Evolutionary conservation across 2,113 vertebrate species (phyloP).

Genomic region (Psittacula cyanocephala): DNA sequence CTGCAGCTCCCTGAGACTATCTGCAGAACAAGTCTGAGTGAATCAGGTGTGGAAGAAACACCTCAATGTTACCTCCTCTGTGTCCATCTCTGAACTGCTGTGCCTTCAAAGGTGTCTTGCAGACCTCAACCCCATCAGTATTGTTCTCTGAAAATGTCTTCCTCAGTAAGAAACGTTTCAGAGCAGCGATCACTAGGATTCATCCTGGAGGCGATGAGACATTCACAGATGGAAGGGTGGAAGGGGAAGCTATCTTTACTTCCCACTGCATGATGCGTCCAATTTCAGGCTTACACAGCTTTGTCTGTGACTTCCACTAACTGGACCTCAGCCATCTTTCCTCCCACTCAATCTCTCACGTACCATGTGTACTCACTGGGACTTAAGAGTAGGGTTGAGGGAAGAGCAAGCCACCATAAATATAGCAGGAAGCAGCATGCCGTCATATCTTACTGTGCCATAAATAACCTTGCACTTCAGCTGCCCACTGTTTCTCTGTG

Average conservation of each 20-base stretch:
- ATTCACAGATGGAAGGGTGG: not conserved
- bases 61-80: not conserved
- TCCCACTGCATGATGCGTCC: not conserved
- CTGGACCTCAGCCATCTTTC: constrained; percentile 45
- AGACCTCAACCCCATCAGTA: not conserved
- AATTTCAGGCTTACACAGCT: not conserved
- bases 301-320: not conserved
- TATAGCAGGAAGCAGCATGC: constrained; percentile 15
- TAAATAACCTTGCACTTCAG: not conserved
- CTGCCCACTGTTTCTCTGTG: not conserved
- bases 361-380: not conserved
- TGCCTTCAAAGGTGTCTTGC: not conserved
- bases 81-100: not conserved
- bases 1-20: not conserved
- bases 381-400: not conserved
- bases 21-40: not conserved
- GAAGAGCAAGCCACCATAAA: constrained; percentile 31
- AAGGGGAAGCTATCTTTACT: constrained; percentile 27
- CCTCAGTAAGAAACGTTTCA: not conserved
- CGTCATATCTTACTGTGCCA: not conserved
- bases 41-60: not conserved
- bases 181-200: not conserved
- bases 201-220: not conserved
- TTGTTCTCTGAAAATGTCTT: not conserved
- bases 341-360: constrained; percentile 48